Base-by-base conservation (phyloP, 2,888 invertebrate species). In the Zaprionus obscuricornis region DNA sequence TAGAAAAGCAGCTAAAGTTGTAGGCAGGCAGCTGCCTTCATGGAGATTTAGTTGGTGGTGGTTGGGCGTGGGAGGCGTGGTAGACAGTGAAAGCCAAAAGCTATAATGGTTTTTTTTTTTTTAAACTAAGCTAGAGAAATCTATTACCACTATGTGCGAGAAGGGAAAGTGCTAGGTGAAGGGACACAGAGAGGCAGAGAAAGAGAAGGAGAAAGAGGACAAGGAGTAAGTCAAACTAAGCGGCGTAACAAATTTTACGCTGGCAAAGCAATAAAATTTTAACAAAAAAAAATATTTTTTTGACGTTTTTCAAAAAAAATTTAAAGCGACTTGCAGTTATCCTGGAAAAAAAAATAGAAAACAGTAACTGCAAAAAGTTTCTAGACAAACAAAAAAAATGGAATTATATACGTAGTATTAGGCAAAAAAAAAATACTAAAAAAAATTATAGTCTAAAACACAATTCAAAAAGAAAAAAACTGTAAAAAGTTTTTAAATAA, bases 201-300 rank as follows among this genome's bases (percentile, higher is more conserved):
- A 11, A 8, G 7, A 1, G 2, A 14, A n/a, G 13, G 2, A 13
- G 17, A n/a, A 7, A 5, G n/a, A 5, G 6, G 34, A 27, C 33
- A 8, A 14, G 0, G 10, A 36, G 33, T 39, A 29, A 43, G n/a
- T n/a, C 11, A 3, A 67, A 66, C 63, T 66, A 84, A 82, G 82
- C 70, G 63, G 78, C 70, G 64, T 70, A 50, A 55, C 85, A 74
- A 85, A 85, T 83, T 74, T 82, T 58, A 34, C 55, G 77, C 77
- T 67, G 60, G 57, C 85, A 45, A 45, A 55, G 77, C 85, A 65
- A 82, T 82, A 85, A 85, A 78, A 78, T 36, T 74, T 70, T 40
- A 54, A 55, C 45, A 29, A 36, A 39, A 26, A 54, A 57, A 29
- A 16, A 34, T 33, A 26, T 51, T 51, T 51, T 60, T 54, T 66